Evolutionary conservation across 2,888 invertebrate genomes (phyloP).

Genomic region (Xylota segnis): DNA sequence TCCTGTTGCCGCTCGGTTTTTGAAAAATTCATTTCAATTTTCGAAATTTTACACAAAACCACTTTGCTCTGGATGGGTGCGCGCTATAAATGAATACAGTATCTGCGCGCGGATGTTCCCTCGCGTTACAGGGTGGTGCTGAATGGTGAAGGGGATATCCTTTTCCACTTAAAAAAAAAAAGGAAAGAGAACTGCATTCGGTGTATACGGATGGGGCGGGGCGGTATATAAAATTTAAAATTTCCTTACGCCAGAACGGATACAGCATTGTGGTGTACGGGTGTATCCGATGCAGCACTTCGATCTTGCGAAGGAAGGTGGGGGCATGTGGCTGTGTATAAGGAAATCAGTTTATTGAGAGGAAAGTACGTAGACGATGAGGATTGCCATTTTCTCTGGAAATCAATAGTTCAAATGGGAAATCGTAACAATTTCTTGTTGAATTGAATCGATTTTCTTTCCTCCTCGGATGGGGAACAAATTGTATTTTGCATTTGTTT

Average conservation of each 20-base stretch:
- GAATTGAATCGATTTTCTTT: conserved; percentile 64
- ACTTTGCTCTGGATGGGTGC: neutral
- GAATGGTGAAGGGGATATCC: neutral
- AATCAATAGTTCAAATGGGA: conserved; percentile 59
- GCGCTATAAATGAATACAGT: neutral
- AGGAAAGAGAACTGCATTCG: neutral
- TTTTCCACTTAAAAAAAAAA: neutral
- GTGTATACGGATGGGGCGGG: neutral
- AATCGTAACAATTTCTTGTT: conserved; percentile 69
- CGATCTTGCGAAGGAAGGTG: neutral
- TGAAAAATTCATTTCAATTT: conserved; percentile 5
- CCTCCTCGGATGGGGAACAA: conserved; percentile 29
- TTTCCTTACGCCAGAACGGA: neutral
- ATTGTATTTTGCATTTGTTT: conserved; percentile 49
- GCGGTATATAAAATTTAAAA: neutral
- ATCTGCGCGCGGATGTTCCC: conserved; percentile 21
- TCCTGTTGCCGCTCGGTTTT: conserved; percentile 19
- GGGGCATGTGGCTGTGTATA: neutral
- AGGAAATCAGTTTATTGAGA: conserved; percentile 6
- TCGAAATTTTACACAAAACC: neutral
- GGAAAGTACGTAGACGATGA: neutral
- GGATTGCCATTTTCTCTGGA: conserved; percentile 12
- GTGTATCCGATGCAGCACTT: too few species aligned
- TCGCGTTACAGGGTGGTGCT: neutral
- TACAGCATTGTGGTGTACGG: conserved; percentile 5